Base-by-base conservation (phyloP, 1,140 invertebrate genomes). In the Heliothis subflexa region DNA sequence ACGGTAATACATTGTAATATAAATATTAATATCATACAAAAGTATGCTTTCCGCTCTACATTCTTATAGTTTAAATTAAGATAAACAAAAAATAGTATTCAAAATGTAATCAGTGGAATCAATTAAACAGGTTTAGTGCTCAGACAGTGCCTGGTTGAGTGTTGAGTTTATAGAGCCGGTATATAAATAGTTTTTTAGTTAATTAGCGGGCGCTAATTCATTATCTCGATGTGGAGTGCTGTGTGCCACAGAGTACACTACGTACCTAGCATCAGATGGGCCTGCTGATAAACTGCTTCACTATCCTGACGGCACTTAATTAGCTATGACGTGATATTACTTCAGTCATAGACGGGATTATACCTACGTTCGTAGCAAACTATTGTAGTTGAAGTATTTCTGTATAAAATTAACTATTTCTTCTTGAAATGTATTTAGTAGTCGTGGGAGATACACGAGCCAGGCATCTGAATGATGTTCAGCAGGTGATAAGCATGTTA, bases 191-290 rank as follows among this genome's bases (percentile, higher is more conserved):
- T 40, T 62, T 71, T 52, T 71, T 54, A 28, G 68, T 55, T 55
- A 71, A 71, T 71, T 71, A 71, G 50, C 68, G 21, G 49, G 13
- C 14, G 50, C 68, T 71, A 71, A 71, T 71, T 28, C 7, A 71
- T 54, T 71, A 54, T 54, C 25, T 71, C 49, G 18, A 33, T 16
- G 13, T 71, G n/a, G 59, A 13, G 14, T 28, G 28, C 16, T 40
- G 25, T 55, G 47, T 40, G 68, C 14, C 49, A 25, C 50, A 33
- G 28, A 40, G 59, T 55, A 54, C 14, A 40, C 54, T 64, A 45
- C 9, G 47, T 64, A 18, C 28, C 1, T 12, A 47, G 61, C 28
- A 47, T 10, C 61, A 66, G 40, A 66, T 66, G 40, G 33, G 7
- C 28, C 11, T 47, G 16, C 40, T 66, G 62, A 62, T 62, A 62